Evolutionary conservation across 2,888 invertebrate genomes (phyloP), one percentile per base, ranked within the genome.

Genomic region (Phengaris arion): DNA sequence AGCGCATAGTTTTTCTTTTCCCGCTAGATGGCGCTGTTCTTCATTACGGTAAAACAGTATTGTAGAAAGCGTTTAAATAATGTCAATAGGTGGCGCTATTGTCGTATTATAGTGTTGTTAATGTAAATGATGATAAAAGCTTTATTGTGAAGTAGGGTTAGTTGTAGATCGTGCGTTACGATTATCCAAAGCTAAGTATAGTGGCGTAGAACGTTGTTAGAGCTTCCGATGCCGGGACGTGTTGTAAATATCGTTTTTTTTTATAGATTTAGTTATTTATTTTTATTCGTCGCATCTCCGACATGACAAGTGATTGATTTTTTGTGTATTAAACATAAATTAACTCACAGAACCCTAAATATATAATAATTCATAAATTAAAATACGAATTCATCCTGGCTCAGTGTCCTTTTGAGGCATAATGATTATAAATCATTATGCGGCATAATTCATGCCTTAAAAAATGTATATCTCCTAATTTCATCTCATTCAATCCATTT

Each of bases 121-220:
- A 89, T 90, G 87, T 90, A 89, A 89, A 91, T 91, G 90, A 91
- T 92, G 90, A 91, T 92, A 87, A 87, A 92, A 92, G 92, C 92
- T 92, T 93, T 92, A 92, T 91, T 91, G 88, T 92, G 91, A 89
- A 87, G 88, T 92, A 92, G 91, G 89, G 81, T 87, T 91, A 92
- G 88, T 83, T 84, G 83, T 90, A 90, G 87, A 84, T 82, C 79
- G 84, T 88, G 89, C 82, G 87, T 89, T 90, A 86, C 85, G 86
- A 87, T 87, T 85, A 89, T 91, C 92, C 93, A 92, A 93, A 92
- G 93, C 88, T 89, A 87, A 87, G 82, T 87, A 85, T 89, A 90
- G 89, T 85, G 84, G 84, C 86, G 86, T 91, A 91, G 88, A 82
- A 82, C 83, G 85, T 86, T 87, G 87, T 87, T 88, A 84, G 81